A percentile compares a stretch with the other conserved stretches of the same genome.
phyloP scores from a whole-genome alignment of 2,113 vertebrate species.

The Sylvilagus bachmani region DNA sequence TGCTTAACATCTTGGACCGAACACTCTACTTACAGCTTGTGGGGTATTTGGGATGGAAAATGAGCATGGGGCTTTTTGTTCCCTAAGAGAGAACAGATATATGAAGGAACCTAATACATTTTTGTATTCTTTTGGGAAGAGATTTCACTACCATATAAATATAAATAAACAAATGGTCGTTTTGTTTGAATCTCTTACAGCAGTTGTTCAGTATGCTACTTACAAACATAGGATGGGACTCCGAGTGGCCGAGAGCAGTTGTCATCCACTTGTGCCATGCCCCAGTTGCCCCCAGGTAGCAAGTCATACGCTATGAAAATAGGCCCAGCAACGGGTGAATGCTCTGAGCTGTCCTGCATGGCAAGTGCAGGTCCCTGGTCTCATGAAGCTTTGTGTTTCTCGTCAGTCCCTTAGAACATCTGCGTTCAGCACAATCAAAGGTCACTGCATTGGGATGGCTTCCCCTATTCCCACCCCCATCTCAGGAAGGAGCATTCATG shows the following conservation, averaged over 20 bases:
- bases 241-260: no score
- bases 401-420: not conserved
- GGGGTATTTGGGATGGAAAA: not conserved
- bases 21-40: not conserved
- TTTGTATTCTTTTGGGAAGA: not conserved
- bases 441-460: not conserved
- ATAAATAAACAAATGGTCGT: not conserved
- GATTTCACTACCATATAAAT: not conserved
- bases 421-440: not conserved
- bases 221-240: not conserved
- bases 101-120: fast-evolving
- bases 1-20: not conserved
- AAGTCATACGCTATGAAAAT: not conserved
- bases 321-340: not conserved
- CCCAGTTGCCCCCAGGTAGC: not conserved
- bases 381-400: not conserved
- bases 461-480: not conserved
- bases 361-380: not conserved
- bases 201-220: not conserved
- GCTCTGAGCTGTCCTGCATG: not conserved
- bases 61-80: not conserved
- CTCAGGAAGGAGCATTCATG: not conserved
- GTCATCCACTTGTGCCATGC: fast-evolving
- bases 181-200: not conserved
- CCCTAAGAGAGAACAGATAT: not conserved